Evolutionary conservation across 2,888 invertebrate genomes (phyloP), one percentile per base, ranked within the genome.

Genomic region (Polietes domitor): DNA sequence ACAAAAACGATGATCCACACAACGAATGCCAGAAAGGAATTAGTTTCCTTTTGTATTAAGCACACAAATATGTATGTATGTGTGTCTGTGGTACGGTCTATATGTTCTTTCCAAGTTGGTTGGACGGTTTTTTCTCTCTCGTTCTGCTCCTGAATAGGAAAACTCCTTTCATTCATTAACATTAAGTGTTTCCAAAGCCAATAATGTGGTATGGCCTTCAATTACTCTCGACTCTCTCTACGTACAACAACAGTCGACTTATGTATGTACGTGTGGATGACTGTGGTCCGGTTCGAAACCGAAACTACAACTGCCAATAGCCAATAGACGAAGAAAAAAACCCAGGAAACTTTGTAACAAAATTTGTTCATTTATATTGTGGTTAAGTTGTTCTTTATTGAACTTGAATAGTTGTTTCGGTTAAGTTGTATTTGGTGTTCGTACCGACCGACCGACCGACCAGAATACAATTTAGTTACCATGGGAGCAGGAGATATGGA

Each of bases 301-400:
- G 26, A 65, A 65, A 65, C 58, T 37, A 65, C n/a, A 17, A 63
- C 17, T 17, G 3, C 47, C 85, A 85, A 83, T 87, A n/a, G 47
- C n/a, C 15, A 47, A 32, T 7, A 32, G 4, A 47, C 15, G 15
- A n/a, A 63, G 53, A 41, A 53, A 37, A 12, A 12, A 12, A 19
- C 61, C 87, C 28, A 88, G 50, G 63, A 74, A 68, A 80, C 73
- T 80, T 77, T 80, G 41, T 75, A 78, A 80, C 65, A 75, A 75
- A 80, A 84, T 75, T 80, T 81, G 77, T 50, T 78, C 80, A 80
- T 78, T 84, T 80, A 80, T 81, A 68, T 84, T 81, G 80, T 75
- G 83, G 80, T 81, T 58, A 68, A 80, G 80, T 81, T 84, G 41
- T 19, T 68, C 41, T 83, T 84, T 84, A 84, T 81, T 84, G 83